These are phyloP conservation scores for Cyprinella venusta DNA, from an alignment of 2,797 vertebrate species.

Conservation along the genomic window DNA sequence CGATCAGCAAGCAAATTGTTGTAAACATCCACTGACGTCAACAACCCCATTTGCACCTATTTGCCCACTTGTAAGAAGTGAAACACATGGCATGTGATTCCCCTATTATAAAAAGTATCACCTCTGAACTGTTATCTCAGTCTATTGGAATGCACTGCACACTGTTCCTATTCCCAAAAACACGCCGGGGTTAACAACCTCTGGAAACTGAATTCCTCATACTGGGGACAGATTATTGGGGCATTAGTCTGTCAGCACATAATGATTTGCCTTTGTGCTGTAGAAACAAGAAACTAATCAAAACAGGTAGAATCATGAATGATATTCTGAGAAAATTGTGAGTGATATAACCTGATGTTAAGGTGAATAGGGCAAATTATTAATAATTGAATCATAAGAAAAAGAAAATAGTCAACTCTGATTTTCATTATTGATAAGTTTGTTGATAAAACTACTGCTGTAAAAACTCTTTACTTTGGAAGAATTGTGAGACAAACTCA, in stretches of 20 bases:
- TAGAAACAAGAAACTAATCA: constrained; percentile 33
- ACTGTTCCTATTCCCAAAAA: constrained; percentile 52
- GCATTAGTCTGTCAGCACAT: constrained; percentile 41
- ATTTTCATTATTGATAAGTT: background rate
- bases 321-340: background rate
- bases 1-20: constrained; percentile 38
- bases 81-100: constrained; percentile 47
- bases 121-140: constrained; percentile 58
- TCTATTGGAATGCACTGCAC: constrained; percentile 58
- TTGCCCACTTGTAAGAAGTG: constrained; percentile 21
- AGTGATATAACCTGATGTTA: background rate
- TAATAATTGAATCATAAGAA: background rate
- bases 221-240: constrained; percentile 43
- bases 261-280: constrained; percentile 45
- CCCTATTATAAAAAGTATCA: constrained; percentile 43
- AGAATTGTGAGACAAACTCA: too few relatives aligned
- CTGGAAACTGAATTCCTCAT: constrained; percentile 53
- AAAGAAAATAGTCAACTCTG: background rate
- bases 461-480: too few relatives aligned
- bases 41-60: constrained; percentile 43
- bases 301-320: background rate
- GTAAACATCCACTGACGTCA: constrained; percentile 50
- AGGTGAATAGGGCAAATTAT: background rate
- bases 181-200: constrained; percentile 53
- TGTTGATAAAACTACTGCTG: background rate